These are phyloP conservation scores for Hydraecia micacea DNA, from an alignment of 2,888 invertebrate species.

Conservation along the genomic window DNA sequence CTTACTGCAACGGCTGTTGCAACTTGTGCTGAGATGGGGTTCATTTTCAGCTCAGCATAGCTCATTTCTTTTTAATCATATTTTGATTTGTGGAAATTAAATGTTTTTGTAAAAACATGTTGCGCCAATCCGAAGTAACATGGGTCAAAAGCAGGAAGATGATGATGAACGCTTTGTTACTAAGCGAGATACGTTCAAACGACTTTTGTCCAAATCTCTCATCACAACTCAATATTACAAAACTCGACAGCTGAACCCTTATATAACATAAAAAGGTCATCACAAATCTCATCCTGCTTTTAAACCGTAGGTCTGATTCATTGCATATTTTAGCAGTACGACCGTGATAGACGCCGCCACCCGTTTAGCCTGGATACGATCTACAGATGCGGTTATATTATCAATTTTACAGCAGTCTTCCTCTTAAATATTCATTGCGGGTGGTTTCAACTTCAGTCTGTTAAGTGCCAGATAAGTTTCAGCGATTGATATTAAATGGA, in stretches of 20 bases:
- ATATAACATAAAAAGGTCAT: constrained; percentile 14
- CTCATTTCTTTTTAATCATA: background rate
- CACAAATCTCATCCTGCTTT: constrained; percentile 38
- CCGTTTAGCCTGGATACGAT: constrained; percentile 46
- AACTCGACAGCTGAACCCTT: background rate
- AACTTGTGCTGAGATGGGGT: background rate
- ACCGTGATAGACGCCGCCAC: constrained; percentile 45
- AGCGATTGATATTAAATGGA: constrained; percentile 35
- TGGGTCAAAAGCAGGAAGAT: background rate
- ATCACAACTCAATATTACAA: background rate
- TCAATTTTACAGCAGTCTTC: constrained; percentile 57
- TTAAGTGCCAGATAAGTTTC: constrained; percentile 44
- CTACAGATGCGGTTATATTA: constrained; percentile 62
- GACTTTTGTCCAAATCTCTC: background rate
- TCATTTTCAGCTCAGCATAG: background rate
- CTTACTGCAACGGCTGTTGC: background rate
- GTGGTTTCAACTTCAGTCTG: constrained; percentile 33
- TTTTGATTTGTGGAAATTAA: too few relatives aligned
- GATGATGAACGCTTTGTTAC: background rate
- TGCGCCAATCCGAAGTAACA: background rate
- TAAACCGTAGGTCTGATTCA: constrained; percentile 25
- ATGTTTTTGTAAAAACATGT: background rate
- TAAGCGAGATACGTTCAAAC: background rate
- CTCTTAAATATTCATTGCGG: constrained; percentile 61
- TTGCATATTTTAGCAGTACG: constrained; percentile 61